Conservation (phyloP, 2,888 invertebrate species). For the Acronicta leporina region DNA sequence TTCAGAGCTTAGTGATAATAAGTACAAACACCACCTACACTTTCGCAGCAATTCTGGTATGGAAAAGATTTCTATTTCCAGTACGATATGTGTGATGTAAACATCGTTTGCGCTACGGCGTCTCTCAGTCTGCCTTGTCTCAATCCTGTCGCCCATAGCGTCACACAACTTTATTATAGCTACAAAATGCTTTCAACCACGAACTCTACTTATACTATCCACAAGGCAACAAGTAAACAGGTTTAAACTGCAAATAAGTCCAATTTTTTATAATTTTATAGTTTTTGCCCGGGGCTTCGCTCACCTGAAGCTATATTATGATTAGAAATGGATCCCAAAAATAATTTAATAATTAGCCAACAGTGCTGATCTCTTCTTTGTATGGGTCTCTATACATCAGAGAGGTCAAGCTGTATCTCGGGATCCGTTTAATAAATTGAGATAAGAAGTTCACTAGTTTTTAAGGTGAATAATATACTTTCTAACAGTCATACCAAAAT, state of each 20-base stretch:
- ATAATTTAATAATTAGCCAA: too few species aligned
- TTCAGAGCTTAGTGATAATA: neutral
- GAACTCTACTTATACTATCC: slow-evolving; percentile 19
- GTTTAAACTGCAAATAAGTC: slow-evolving; percentile 12
- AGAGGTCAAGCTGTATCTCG: too few species aligned
- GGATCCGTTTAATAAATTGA: too few species aligned
- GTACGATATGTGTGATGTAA: slow-evolving; percentile 38
- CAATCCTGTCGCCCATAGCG: slow-evolving; percentile 31
- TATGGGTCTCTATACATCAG: too few species aligned
- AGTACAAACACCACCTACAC: slow-evolving; percentile 41
- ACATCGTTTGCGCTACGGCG: slow-evolving; percentile 52
- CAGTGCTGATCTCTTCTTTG: too few species aligned
- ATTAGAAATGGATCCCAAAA: too few species aligned
- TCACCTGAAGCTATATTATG: too few species aligned
- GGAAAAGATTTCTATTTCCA: slow-evolving; percentile 51
- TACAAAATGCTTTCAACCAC: slow-evolving; percentile 41
- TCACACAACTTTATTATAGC: slow-evolving; percentile 42
- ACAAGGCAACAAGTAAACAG: slow-evolving; percentile 37
- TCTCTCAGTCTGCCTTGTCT: slow-evolving; percentile 49
- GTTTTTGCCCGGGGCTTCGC: too few species aligned
- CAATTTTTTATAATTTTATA: neutral
- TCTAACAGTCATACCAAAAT: too few species aligned
- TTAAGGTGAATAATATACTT: too few species aligned
- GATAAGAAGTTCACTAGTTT: too few species aligned
- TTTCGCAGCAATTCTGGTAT: slow-evolving; percentile 28